Base-by-base conservation (phyloP, 1,140 invertebrate species). In the Pollicipes pollicipes region DNA sequence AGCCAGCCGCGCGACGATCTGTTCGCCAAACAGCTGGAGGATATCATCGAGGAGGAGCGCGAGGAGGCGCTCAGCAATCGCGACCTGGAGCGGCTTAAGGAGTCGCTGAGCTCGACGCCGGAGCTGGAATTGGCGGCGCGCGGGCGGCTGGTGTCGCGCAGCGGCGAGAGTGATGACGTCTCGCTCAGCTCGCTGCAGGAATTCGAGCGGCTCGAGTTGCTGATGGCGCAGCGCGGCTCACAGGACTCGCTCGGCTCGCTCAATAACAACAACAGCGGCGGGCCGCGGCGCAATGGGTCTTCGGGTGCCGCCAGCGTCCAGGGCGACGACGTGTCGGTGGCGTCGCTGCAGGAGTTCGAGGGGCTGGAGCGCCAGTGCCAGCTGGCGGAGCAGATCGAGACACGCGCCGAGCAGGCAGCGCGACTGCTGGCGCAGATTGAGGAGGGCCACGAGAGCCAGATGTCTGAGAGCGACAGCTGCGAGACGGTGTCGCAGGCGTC, bases 301-400 rank as follows among this genome's bases (percentile, higher is more conserved):
- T 17, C 35, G 8, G 31, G 66, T 8, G 63, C 71, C 58, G 73
- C 73, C 69, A 78, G 76, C 74, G 75, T 76, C 8, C 90, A 90
- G 76, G 90, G 90, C 29, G 93, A 96, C 80, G 90, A 95, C 79
- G 83, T 93, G 27, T 95, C 92, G 1, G 79, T 94, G n/a, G 91
- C 93, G 27, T 97, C 93, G 28, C 80, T 96, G 3, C 93, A 93
- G 77, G 95, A 98, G 79, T 97, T 97, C 80, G 94, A 97, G 84
- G 87, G 89, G 0, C 79, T 97, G 0, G 95, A 98, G 79, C 87
- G 85, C 72, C 91, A 93, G 30, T 91, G 93, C 77, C 84, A 88
- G 58, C 88, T 92, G 77, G 88, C 87, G 0, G 87, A 91, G 73
- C 83, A 88, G 70, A 88, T 90, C 67, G 91, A 94, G 80, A 82